Evolutionary conservation across 2,888 invertebrate genomes (phyloP).

Genomic region (Onthophagus sagittarius): DNA sequence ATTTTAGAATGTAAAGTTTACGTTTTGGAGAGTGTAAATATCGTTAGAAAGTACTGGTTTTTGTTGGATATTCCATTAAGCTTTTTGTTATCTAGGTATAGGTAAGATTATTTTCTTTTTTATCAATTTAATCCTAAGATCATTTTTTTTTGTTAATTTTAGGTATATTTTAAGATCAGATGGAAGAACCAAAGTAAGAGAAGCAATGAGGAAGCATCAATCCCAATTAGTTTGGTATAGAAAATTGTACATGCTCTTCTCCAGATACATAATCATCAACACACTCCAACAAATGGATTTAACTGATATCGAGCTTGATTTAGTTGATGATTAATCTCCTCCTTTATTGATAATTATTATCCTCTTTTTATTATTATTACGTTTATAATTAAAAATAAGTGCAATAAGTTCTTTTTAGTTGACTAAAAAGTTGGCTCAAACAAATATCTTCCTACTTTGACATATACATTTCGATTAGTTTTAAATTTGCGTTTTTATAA

Average conservation of each 20-base stretch:
- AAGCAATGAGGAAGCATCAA: slow-evolving; percentile 80
- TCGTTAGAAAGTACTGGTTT: slow-evolving; percentile 80
- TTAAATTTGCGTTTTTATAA: no score
- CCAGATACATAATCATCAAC: slow-evolving; percentile 88
- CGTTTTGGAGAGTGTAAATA: slow-evolving; percentile 79
- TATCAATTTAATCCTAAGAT: slow-evolving; percentile 18
- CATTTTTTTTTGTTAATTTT: slow-evolving; percentile 31
- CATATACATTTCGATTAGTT: no score
- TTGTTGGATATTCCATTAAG: slow-evolving; percentile 81
- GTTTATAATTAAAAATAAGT: not conserved
- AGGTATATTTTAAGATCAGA: slow-evolving; percentile 66
- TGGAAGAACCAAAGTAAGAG: slow-evolving; percentile 58
- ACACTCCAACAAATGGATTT: slow-evolving; percentile 73
- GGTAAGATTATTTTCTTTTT: slow-evolving; percentile 52
- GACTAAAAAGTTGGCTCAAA: not conserved
- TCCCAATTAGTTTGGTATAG: slow-evolving; percentile 98
- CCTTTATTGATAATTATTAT: no score
- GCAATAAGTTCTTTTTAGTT: not conserved
- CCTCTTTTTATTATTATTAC: not conserved
- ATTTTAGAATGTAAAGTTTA: slow-evolving; percentile 74
- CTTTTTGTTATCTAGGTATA: slow-evolving; percentile 70
- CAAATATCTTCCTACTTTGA: not conserved
- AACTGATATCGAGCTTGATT: slow-evolving; percentile 72
- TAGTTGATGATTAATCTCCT: slow-evolving; percentile 56
- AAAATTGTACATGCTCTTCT: slow-evolving; percentile 80